These are phyloP conservation scores for Stenodema calcarata DNA, from an alignment of 2,888 invertebrate species.

Conservation along the genomic window DNA sequence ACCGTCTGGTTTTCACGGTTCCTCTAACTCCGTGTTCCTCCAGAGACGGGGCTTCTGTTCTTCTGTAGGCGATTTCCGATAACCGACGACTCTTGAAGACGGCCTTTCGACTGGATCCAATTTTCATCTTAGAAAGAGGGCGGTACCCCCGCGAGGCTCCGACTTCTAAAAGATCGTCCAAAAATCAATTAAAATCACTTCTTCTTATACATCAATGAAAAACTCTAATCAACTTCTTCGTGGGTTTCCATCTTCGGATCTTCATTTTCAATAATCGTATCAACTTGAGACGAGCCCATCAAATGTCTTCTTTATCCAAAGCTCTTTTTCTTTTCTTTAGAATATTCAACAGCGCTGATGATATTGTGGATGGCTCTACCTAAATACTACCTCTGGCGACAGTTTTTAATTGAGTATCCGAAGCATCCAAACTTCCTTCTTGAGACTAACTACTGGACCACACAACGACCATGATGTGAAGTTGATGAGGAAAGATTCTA, in stretches of 20 bases:
- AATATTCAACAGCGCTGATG: not conserved
- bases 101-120: not conserved
- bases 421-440: not conserved
- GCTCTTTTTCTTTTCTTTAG: not conserved
- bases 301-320: not conserved
- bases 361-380: not conserved
- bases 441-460: not conserved
- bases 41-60: not conserved
- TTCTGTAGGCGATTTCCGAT: not conserved
- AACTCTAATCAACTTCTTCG: not conserved
- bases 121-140: not conserved
- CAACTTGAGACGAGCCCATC: not conserved
- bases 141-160: not conserved
- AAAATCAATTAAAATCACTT: not conserved
- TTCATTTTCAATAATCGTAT: not conserved
- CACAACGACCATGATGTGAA: not conserved
- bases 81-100: not conserved
- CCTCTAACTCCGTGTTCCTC: not conserved
- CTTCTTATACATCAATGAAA: not conserved
- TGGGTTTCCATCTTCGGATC: not conserved
- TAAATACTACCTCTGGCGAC: not conserved
- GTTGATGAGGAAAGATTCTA: not conserved
- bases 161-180: not conserved
- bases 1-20: constrained; percentile 27
- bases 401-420: not conserved